These are phyloP conservation scores for Datnioides undecimradiatus DNA, from an alignment of 2,113 vertebrate genomes.

Conservation along the genomic window DNA sequence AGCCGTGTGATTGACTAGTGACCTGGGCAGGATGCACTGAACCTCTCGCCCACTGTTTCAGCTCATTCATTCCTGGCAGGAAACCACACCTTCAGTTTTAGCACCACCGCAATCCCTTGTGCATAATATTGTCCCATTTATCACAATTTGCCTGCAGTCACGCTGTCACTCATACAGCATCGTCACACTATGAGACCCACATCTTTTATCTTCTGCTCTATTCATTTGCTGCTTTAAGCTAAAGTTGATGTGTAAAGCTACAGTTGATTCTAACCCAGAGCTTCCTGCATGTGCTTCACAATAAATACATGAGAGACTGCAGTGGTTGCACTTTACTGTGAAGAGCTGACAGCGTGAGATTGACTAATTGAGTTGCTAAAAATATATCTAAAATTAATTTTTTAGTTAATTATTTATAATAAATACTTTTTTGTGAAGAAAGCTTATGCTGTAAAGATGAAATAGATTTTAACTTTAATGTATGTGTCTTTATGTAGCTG, in stretches of 20 bases:
- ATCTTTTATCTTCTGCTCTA: background rate
- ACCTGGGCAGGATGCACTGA: conserved; percentile 19
- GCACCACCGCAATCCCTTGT: background rate
- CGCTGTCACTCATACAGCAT: conserved; percentile 5
- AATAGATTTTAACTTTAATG: background rate
- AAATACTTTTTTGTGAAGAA: background rate
- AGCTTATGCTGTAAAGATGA: background rate
- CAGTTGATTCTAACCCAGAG: background rate
- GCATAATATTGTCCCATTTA: conserved; percentile 11
- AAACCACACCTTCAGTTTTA: conserved; percentile 7
- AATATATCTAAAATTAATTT: background rate
- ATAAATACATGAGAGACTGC: background rate
- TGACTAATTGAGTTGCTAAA: background rate
- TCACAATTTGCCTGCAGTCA: conserved; percentile 9
- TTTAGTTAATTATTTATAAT: background rate
- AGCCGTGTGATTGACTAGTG: conserved; percentile 7
- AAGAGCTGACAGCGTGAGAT: too few species aligned
- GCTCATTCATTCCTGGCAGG: background rate
- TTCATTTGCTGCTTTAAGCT: conserved; percentile 2
- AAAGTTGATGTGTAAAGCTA: background rate
- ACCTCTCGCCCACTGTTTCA: conserved; percentile 13
- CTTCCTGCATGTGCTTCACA: background rate
- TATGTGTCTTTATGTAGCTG: too few species aligned
- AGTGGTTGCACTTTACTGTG: background rate
- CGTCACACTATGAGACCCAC: background rate